phyloP scores from a whole-genome alignment of 2,113 vertebrate genomes.

The Petrocephalus microphthalmus region DNA sequence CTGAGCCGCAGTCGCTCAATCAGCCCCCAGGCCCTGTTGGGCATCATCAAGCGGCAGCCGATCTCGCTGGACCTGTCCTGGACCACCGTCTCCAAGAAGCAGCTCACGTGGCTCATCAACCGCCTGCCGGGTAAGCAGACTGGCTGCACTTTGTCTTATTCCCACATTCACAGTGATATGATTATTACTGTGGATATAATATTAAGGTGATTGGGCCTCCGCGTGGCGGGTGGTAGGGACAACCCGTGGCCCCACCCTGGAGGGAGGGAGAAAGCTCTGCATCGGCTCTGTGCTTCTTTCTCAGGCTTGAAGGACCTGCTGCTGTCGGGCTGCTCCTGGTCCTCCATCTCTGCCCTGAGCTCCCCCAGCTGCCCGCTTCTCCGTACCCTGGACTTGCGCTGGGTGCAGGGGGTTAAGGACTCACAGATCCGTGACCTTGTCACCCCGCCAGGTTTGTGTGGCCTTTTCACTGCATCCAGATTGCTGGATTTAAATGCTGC shows the following conservation, averaged over 20 bases:
- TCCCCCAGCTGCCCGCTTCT: conserved; percentile 83
- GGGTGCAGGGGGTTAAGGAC: conserved; percentile 89
- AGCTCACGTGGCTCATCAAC: conserved; percentile 88
- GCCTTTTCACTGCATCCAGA: not conserved
- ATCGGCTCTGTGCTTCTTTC: conserved; percentile 3
- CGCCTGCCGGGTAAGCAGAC: conserved; percentile 74
- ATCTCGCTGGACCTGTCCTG: conserved; percentile 88
- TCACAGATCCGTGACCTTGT: conserved; percentile 88
- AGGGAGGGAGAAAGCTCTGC: not conserved
- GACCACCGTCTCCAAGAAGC: conserved; percentile 93
- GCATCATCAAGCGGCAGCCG: conserved; percentile 88
- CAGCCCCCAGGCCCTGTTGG: conserved; percentile 80
- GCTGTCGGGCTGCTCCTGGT: conserved; percentile 84
- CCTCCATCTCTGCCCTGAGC: conserved; percentile 81
- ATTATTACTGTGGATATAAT: not conserved
- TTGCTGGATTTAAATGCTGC: not conserved
- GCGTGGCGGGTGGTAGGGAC: not conserved
- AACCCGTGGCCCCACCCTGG: not conserved
- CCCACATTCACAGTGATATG: not conserved
- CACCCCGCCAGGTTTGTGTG: conserved; percentile 59
- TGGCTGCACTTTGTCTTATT: not conserved
- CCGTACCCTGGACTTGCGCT: conserved; percentile 89
- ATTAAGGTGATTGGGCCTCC: not conserved
- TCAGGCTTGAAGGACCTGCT: conserved; percentile 88
- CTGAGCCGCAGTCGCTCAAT: conserved; percentile 88